Percentiles rank a stretch among this genome's conserved stretches.
These are phyloP conservation scores for Calliopum simillimum DNA, from an alignment of 2,888 invertebrate genomes.

Conservation along the genomic window DNA sequence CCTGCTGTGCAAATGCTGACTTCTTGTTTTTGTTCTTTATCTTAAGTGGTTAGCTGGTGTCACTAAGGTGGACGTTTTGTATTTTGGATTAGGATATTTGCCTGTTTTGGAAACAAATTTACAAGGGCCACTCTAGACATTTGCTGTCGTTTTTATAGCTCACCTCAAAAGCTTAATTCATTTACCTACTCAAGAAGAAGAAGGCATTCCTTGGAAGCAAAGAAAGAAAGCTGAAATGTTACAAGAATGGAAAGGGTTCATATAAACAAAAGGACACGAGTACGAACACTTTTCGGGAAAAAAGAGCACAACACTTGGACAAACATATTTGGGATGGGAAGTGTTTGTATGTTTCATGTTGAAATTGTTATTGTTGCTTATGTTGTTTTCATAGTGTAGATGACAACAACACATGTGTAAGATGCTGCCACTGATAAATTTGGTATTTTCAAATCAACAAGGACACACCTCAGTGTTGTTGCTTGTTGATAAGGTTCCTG, in stretches of 20 bases:
- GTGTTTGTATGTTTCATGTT: background rate
- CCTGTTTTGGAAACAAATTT: no score
- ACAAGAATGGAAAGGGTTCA: background rate
- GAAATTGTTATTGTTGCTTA: conserved; percentile 14
- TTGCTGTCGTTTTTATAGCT: conserved; percentile 32
- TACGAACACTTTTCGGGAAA: no score
- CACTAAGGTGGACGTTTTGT: no score
- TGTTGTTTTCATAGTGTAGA: background rate
- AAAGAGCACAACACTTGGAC: no score
- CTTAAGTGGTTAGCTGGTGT: no score
- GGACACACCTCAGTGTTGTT: conserved; percentile 49
- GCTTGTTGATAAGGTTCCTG: conserved; percentile 51
- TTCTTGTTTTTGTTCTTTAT: background rate
- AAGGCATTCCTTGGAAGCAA: background rate
- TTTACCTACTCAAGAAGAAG: conserved; percentile 52
- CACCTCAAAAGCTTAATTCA: conserved; percentile 48
- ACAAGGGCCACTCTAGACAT: background rate
- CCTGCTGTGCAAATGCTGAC: conserved; percentile 18
- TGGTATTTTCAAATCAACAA: conserved; percentile 47
- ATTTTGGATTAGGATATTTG: no score
- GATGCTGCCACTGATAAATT: conserved; percentile 47
- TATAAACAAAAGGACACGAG: no score
- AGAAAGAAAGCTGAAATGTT: background rate
- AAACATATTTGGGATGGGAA: background rate
- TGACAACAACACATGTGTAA: conserved; percentile 43